Percentiles rank a stretch among this genome's conserved stretches.
Conservation (phyloP, 1,140 invertebrate species). For the Leptinotarsa lineolata region DNA sequence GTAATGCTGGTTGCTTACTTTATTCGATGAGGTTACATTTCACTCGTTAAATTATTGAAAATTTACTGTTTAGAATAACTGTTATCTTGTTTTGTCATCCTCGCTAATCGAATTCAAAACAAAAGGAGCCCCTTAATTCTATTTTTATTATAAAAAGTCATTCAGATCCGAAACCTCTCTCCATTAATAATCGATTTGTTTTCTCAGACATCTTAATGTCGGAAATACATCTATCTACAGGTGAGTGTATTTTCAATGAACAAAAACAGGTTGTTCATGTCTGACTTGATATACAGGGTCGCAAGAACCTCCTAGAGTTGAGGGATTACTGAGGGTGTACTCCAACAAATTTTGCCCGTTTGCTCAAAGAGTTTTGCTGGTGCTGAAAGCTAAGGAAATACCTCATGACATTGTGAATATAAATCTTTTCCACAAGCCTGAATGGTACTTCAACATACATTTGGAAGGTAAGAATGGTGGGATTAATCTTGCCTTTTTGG, state of each 20-base stretch:
- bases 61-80: too few species aligned
- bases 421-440: conserved; percentile 81
- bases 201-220: not conserved
- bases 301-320: conserved; percentile 63
- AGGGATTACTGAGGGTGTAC: conserved; percentile 77
- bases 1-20: too few species aligned
- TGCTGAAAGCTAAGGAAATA: conserved; percentile 82
- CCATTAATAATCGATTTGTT: not conserved
- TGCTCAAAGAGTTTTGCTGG: conserved; percentile 80
- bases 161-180: too few species aligned
- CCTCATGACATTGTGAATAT: conserved; percentile 85
- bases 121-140: too few species aligned
- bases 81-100: too few species aligned
- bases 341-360: conserved; percentile 91
- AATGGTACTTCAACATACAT: conserved; percentile 75
- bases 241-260: not conserved
- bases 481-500: too few species aligned
- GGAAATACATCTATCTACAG: not conserved
- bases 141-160: too few species aligned
- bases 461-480: conserved; percentile 53
- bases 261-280: not conserved
- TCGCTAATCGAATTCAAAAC: too few species aligned
- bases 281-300: conserved; percentile 60
- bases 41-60: too few species aligned
- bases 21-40: too few species aligned